These are phyloP conservation scores for Pterois miles DNA, from an alignment of 2,797 vertebrate genomes.

Conservation along the genomic window DNA sequence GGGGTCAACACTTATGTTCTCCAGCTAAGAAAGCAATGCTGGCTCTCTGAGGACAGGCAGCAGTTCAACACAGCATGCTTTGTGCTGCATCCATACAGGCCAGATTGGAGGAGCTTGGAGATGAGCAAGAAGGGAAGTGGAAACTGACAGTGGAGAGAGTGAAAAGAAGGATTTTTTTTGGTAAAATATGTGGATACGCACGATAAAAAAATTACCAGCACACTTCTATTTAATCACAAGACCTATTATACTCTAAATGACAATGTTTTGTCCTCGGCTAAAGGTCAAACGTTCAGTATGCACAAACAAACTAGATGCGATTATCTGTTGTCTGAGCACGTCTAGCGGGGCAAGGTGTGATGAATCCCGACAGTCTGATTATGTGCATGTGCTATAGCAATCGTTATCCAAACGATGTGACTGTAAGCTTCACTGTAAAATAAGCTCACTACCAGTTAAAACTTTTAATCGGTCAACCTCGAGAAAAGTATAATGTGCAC, in stretches of 20 bases:
- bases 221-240: too few species aligned
- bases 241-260: too few species aligned
- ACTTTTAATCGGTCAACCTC: too few species aligned
- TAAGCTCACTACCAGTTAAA: neutral
- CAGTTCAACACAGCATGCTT: conserved; percentile 77
- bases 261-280: neutral
- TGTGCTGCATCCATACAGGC: conserved; percentile 72
- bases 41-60: conserved; percentile 73
- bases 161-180: neutral
- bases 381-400: neutral
- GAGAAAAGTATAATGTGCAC: too few species aligned
- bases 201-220: neutral
- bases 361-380: neutral
- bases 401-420: neutral
- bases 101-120: conserved; percentile 46
- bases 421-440: neutral
- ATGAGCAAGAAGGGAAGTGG: conserved; percentile 57
- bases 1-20: conserved; percentile 87
- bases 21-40: conserved; percentile 88
- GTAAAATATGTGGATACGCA: neutral
- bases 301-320: neutral
- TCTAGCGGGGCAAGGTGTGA: neutral
- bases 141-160: conserved; percentile 28
- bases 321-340: too few species aligned
- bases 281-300: neutral